Evolutionary conservation across 1,140 invertebrate species (phyloP).

Genomic region (Trypoxylus dichotomus): DNA sequence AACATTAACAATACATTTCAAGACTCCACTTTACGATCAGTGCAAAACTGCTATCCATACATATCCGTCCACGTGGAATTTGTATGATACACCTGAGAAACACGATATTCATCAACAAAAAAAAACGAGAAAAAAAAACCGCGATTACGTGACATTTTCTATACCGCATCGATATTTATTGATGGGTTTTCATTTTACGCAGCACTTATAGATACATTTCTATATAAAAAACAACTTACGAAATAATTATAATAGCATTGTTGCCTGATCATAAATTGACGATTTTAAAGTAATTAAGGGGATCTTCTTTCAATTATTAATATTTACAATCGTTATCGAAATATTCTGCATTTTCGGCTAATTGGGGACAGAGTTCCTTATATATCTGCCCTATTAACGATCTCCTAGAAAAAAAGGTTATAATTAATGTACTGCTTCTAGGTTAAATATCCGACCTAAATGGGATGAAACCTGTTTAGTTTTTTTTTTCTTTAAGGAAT

Average conservation of each 20-base stretch:
- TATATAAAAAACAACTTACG: not conserved
- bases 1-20: constrained; percentile 13
- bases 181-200: not conserved
- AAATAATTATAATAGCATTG: constrained; percentile 7
- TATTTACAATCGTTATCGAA: constrained; percentile 33
- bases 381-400: constrained; percentile 65
- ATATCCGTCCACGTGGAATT: not conserved
- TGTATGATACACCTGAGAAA: not conserved
- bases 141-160: not conserved
- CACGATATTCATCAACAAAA: not conserved
- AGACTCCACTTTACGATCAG: not conserved
- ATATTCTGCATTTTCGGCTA: constrained; percentile 64
- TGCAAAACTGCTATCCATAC: not conserved
- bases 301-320: constrained; percentile 27
- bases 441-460: too few species aligned
- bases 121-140: not conserved
- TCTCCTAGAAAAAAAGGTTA: constrained; percentile 56
- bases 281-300: constrained; percentile 17
- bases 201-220: not conserved
- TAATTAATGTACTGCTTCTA: not conserved
- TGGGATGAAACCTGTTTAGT: too few species aligned
- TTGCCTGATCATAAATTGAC: not conserved
- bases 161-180: not conserved
- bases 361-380: constrained; percentile 64
- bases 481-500: too few species aligned